Evolutionary conservation across 1,140 invertebrate genomes (phyloP), one percentile per base, ranked within the genome.

Genomic region (Drosophila tsacasi): DNA sequence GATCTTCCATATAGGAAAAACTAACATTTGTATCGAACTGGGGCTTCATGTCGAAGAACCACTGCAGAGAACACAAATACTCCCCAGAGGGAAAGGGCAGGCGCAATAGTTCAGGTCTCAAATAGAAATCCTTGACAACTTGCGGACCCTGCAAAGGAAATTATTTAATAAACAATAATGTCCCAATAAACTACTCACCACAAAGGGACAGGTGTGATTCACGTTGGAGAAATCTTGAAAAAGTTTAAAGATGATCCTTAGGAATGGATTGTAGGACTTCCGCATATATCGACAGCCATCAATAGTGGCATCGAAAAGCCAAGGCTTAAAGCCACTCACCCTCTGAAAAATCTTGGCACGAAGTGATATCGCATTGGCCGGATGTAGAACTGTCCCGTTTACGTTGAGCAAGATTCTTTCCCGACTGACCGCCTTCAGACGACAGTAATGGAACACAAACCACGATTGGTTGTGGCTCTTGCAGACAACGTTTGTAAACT

Each of bases 71-170:
- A 10, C 61, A 27, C 47, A 61, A 5, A 25, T 74, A 74, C 17
- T 74, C 66, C 9, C 66, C 67, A 32, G 40, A 30, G 44, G 71
- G 71, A 19, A 69, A 3, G 2, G 66, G 71, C 10, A 69, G 21
- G 10, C 7, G 17, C 12, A 69, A 17, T 1, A 39, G n/a, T 23
- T 74, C 66, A 7, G 40, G n/a, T 52, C 50, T 54, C 6, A 54
- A 54, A 54, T 35, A 54, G 6, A 54, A 54, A 5, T 54, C 30
- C 12, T 35, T 54, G n/a, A 35, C 30, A 2, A 4, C n/a, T 35
- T 32, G 49, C 12, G 2, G 25, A 30, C 49, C 50, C 50, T 54
- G 50, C 21, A 35, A 54, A 9, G n/a, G 27, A 2, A 27, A 27
- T 6, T 19, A 32, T 52, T 13, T 32, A 19, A 13, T 12, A 23